A percentile compares a stretch with the other conserved stretches of the same genome.
phyloP scores from a whole-genome alignment of 2,797 vertebrate species.

The Phrynocephalus guinanensis region DNA sequence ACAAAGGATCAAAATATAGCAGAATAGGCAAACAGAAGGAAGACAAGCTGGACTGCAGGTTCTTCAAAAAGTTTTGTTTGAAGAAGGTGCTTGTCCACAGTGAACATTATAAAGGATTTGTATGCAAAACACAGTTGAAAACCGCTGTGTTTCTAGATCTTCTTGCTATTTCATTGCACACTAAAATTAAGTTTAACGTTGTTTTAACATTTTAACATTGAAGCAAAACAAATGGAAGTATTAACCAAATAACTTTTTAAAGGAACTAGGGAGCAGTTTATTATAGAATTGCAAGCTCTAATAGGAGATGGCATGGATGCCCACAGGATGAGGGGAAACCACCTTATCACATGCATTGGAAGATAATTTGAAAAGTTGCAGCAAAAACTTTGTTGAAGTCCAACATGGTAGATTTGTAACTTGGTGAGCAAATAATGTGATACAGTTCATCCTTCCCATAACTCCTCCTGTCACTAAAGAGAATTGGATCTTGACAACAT shows the following conservation, averaged over 20 bases:
- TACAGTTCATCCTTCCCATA: not conserved
- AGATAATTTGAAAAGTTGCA: too few species aligned
- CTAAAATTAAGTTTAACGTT: not conserved
- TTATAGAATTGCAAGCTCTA: not conserved
- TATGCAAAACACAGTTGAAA: not conserved
- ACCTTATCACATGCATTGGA: too few species aligned
- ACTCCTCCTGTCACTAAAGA: not conserved
- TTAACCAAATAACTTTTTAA: not conserved
- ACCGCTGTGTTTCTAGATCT: not conserved
- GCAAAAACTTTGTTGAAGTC: too few species aligned
- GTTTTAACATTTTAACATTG: not conserved
- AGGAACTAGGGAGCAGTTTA: not conserved
- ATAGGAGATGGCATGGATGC: not conserved
- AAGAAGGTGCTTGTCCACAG: not conserved
- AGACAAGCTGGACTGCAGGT: not conserved
- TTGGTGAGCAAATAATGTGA: too few species aligned
- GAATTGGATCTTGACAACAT: not conserved
- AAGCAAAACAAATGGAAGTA: not conserved
- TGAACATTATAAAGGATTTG: not conserved
- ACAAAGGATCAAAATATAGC: not conserved
- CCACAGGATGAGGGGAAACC: too few species aligned
- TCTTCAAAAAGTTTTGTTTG: not conserved
- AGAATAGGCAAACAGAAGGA: not conserved
- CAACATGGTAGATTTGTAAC: too few species aligned
- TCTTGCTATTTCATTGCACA: not conserved